These are phyloP conservation scores for Drosophila repletoides DNA, from an alignment of 1,140 invertebrate genomes.

Conservation along the genomic window DNA sequence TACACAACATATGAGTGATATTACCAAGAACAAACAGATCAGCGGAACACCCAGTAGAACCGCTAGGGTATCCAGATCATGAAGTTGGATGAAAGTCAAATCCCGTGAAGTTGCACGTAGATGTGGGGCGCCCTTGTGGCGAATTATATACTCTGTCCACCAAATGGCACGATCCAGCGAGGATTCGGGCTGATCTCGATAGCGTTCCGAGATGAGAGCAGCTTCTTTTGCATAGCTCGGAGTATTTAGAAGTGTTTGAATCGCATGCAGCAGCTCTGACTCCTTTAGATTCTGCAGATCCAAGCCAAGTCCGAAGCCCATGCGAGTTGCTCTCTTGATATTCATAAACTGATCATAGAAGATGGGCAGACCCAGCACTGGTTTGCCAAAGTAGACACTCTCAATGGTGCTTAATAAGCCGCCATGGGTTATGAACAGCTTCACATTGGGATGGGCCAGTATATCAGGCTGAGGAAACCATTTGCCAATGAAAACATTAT, in stretches of 20 bases:
- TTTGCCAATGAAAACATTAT: constrained; percentile 85
- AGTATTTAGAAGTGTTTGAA: constrained; percentile 76
- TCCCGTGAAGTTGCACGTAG: constrained; percentile 53
- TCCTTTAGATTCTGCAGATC: constrained; percentile 76
- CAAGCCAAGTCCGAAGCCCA: constrained; percentile 83
- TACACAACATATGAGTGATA: constrained; percentile 15
- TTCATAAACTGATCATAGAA: constrained; percentile 86
- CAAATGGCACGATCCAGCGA: constrained; percentile 87
- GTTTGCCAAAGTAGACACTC: constrained; percentile 87
- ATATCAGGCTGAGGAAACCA: constrained; percentile 90
- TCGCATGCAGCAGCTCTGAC: constrained; percentile 53
- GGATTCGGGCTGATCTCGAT: constrained; percentile 84
- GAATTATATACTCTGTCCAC: constrained; percentile 88
- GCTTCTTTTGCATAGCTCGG: constrained; percentile 81
- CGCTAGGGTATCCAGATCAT: constrained; percentile 83
- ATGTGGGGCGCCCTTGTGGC: constrained; percentile 81
- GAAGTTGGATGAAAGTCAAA: constrained; percentile 82
- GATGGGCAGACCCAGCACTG: constrained; percentile 87
- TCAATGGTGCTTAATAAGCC: constrained; percentile 88
- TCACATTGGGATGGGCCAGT: constrained; percentile 87
- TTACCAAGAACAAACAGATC: not conserved
- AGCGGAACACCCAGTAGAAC: constrained; percentile 44
- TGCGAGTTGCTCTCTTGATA: constrained; percentile 80
- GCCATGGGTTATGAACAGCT: constrained; percentile 88
- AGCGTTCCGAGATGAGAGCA: constrained; percentile 83